Conservation (phyloP, 2,113 vertebrate genomes). For the Apistogramma diplotaenia region DNA sequence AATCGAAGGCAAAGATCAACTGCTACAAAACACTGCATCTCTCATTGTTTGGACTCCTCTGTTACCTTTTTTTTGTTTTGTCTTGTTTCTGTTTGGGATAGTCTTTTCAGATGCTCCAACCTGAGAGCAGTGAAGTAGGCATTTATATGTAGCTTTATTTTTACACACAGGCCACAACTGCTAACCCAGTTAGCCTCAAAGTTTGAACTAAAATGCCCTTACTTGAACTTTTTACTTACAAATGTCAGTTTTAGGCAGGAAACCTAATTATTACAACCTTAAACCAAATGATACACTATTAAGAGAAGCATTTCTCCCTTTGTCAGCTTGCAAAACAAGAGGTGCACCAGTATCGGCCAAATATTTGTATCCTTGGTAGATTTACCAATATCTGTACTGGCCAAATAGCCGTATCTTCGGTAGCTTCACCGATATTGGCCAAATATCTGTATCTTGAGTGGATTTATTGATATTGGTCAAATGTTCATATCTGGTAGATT, state of each 20-base stretch:
- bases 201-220: background rate
- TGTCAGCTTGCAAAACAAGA: background rate
- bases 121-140: background rate
- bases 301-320: background rate
- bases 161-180: background rate
- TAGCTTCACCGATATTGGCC: background rate
- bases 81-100: background rate
- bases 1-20: constrained; percentile 38
- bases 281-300: constrained; percentile 9
- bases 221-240: background rate
- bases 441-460: background rate
- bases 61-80: background rate
- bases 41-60: background rate
- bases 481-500: too few species aligned
- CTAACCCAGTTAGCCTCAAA: background rate
- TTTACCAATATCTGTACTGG: too few species aligned
- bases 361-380: too few species aligned
- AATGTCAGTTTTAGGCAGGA: background rate
- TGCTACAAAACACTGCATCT: background rate
- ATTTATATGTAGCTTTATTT: background rate
- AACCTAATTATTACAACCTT: background rate
- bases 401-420: too few species aligned
- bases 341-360: background rate
- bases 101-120: background rate
- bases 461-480: too few species aligned